These are phyloP conservation scores for Ptilodon capucinus DNA, from an alignment of 2,888 invertebrate species.

Conservation along the genomic window DNA sequence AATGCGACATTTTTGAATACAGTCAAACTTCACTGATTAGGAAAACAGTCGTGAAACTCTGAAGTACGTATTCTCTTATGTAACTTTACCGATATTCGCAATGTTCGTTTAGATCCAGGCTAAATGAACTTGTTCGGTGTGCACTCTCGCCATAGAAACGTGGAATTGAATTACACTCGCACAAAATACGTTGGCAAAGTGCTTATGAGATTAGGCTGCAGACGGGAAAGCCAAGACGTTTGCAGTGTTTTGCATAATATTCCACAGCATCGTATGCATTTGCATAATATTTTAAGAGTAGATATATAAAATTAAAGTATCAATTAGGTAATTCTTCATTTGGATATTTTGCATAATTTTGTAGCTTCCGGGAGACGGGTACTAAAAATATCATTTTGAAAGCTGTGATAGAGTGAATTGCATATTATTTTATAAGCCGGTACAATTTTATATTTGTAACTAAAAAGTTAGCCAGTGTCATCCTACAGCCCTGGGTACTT, in stretches of 20 bases:
- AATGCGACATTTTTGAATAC: too few relatives aligned
- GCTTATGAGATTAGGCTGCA: conserved; percentile 38
- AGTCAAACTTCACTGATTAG: not conserved
- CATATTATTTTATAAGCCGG: too few relatives aligned
- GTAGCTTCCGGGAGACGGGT: too few relatives aligned
- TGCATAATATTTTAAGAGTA: not conserved
- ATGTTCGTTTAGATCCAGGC: conserved; percentile 18
- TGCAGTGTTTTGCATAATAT: conserved; percentile 5
- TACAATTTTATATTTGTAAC: too few relatives aligned
- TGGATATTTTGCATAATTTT: not conserved
- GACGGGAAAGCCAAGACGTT: conserved; percentile 17
- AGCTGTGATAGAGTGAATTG: too few relatives aligned
- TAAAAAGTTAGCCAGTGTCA: too few relatives aligned
- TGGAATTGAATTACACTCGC: conserved; percentile 47
- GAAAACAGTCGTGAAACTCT: not conserved
- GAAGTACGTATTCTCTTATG: too few relatives aligned
- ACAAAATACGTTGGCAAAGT: conserved; percentile 34
- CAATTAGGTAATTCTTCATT: not conserved
- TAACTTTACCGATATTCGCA: not conserved
- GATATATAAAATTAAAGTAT: conserved; percentile 11
- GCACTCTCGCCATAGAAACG: conserved; percentile 30
- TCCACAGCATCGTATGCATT: not conserved
- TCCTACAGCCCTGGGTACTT: too few relatives aligned
- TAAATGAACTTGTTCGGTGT: conserved; percentile 40
- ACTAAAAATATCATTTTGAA: too few relatives aligned